A percentile compares a stretch with the other conserved stretches of the same genome.
These are phyloP conservation scores for Lethocerus indicus DNA, from an alignment of 1,140 invertebrate species.

Conservation along the genomic window DNA sequence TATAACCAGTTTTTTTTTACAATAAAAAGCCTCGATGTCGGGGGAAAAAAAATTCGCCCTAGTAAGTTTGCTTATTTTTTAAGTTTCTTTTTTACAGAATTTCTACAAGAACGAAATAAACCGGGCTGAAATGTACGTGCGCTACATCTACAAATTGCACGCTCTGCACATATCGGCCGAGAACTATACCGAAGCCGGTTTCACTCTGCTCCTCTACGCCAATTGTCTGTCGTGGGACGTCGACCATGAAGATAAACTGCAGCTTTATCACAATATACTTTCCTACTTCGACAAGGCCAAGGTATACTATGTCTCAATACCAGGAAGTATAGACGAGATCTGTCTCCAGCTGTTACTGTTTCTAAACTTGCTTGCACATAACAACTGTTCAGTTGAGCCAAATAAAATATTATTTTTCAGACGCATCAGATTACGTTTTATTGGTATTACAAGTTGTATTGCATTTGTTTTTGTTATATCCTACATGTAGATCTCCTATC, in stretches of 20 bases:
- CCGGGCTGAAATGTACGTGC: conserved; percentile 88
- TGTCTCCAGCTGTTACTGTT: not conserved
- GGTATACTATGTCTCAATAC: conserved; percentile 27
- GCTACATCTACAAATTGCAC: conserved; percentile 93
- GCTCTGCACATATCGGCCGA: conserved; percentile 84
- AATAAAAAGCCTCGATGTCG: no score
- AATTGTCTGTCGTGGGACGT: conserved; percentile 78
- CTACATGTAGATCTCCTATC: no score
- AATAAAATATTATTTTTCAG: no score
- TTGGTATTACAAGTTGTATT: no score
- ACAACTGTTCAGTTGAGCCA: no score
- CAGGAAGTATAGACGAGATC: not conserved
- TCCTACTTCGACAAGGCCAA: conserved; percentile 91
- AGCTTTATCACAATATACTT: conserved; percentile 80
- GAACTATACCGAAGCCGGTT: conserved; percentile 91
- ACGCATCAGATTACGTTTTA: no score
- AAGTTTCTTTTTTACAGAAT: conserved; percentile 48
- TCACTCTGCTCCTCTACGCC: conserved; percentile 85
- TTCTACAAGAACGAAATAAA: conserved; percentile 96
- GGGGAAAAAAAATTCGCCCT: no score
- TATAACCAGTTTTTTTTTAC: not conserved
- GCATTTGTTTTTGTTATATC: no score
- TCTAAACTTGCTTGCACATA: no score
- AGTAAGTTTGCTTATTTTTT: no score
- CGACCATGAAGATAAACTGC: conserved; percentile 59